These are phyloP conservation scores for Drosophila murphyi DNA, from an alignment of 1,140 invertebrate species.

Conservation along the genomic window DNA sequence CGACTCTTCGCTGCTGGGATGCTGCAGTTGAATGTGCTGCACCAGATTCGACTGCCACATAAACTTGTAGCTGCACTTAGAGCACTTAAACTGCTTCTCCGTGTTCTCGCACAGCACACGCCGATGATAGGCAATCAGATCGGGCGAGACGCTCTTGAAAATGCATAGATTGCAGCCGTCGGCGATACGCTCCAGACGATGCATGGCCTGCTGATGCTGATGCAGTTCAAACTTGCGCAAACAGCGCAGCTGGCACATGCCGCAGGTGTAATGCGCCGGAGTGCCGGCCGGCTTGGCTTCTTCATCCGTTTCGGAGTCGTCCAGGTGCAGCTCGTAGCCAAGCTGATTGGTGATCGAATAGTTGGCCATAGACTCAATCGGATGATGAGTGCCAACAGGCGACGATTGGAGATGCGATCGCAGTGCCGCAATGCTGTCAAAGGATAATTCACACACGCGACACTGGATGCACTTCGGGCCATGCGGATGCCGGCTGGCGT, in stretches of 20 bases:
- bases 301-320: slow-evolving; percentile 78
- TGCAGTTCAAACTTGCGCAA: slow-evolving; percentile 74
- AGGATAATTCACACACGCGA: slow-evolving; percentile 61
- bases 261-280: slow-evolving; percentile 83
- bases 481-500: slow-evolving; percentile 56
- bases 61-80: slow-evolving; percentile 85
- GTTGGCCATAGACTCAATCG: slow-evolving; percentile 49
- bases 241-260: slow-evolving; percentile 85
- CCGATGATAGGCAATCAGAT: slow-evolving; percentile 66
- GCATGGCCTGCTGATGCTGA: slow-evolving; percentile 76
- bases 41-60: slow-evolving; percentile 85
- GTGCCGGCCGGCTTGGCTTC: slow-evolving; percentile 43
- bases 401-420: slow-evolving; percentile 52
- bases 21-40: slow-evolving; percentile 84
- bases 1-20: slow-evolving; percentile 56
- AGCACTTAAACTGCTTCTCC: slow-evolving; percentile 83
- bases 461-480: slow-evolving; percentile 65
- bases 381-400: slow-evolving; percentile 47
- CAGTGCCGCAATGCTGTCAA: slow-evolving; percentile 53
- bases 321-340: slow-evolving; percentile 71
- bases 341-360: slow-evolving; percentile 78
- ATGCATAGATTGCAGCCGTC: slow-evolving; percentile 68
- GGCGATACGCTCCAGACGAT: slow-evolving; percentile 63
- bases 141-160: slow-evolving; percentile 66
- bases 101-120: slow-evolving; percentile 60